These are phyloP conservation scores for Agrochola litura DNA, from an alignment of 2,888 invertebrate genomes.

Conservation along the genomic window DNA sequence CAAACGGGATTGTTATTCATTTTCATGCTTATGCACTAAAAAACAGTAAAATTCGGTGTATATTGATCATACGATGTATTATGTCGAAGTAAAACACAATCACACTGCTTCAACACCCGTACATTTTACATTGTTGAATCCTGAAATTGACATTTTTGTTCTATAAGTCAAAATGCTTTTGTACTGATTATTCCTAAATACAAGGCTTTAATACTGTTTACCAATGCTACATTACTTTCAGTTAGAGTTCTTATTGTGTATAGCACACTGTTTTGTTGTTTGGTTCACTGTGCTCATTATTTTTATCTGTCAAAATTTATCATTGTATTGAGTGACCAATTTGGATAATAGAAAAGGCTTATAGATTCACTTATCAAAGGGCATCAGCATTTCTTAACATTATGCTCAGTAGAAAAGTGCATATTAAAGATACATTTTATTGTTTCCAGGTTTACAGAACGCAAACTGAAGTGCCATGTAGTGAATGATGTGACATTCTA, in stretches of 20 bases:
- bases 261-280: constrained; percentile 67
- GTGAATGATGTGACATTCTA: constrained; percentile 88
- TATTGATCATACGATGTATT: constrained; percentile 50
- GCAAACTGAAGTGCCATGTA: constrained; percentile 86
- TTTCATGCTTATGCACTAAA: constrained; percentile 70
- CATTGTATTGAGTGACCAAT: constrained; percentile 20
- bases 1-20: constrained; percentile 83
- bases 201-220: constrained; percentile 35
- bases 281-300: constrained; percentile 49
- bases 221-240: constrained; percentile 22
- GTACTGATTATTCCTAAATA: constrained; percentile 59
- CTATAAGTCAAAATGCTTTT: constrained; percentile 73
- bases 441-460: constrained; percentile 81
- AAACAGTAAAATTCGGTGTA: constrained; percentile 52
- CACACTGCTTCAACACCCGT: constrained; percentile 56
- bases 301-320: constrained; percentile 60
- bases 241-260: constrained; percentile 32
- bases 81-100: constrained; percentile 66
- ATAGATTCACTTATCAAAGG: background rate
- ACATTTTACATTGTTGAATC: constrained; percentile 63
- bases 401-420: background rate
- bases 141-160: constrained; percentile 76
- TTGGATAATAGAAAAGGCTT: constrained; percentile 11
- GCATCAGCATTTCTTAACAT: background rate
- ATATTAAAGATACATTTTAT: constrained; percentile 4